Evolutionary conservation across 2,113 vertebrate species (phyloP).

Genomic region (Hippocampus mohnikei): DNA sequence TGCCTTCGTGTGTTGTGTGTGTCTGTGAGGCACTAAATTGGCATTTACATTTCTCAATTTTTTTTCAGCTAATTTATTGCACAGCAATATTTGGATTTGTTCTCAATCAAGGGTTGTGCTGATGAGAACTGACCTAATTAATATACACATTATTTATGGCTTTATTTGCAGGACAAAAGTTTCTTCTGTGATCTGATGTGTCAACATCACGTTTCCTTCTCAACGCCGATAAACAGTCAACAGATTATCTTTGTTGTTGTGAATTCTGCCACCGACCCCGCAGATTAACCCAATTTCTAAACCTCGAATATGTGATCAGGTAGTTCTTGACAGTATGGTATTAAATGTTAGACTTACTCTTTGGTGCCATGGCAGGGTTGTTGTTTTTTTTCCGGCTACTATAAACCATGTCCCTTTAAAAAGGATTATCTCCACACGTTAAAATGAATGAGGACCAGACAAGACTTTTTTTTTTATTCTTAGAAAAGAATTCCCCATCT

Average conservation of each 20-base stretch:
- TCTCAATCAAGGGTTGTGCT: too few relatives aligned
- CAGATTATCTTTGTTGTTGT: constrained; percentile 9
- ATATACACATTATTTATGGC: too few relatives aligned
- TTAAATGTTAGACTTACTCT: constrained; percentile 1
- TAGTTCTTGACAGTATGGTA: background rate
- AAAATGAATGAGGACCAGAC: constrained; percentile 22
- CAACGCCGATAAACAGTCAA: background rate
- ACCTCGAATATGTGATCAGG: background rate
- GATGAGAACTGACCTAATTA: too few relatives aligned
- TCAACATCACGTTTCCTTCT: background rate
- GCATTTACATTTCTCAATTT: too few relatives aligned
- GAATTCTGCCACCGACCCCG: background rate
- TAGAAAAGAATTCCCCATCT: too few relatives aligned
- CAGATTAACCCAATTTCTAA: constrained; percentile 12
- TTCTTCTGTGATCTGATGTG: too few relatives aligned
- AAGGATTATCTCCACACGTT: constrained; percentile 26
- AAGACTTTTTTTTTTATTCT: too few relatives aligned
- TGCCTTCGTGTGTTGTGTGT: too few relatives aligned
- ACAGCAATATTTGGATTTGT: too few relatives aligned
- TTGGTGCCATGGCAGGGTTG: constrained; percentile 1
- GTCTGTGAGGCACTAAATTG: too few relatives aligned
- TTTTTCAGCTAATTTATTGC: too few relatives aligned
- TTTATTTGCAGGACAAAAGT: too few relatives aligned
- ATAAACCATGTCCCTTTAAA: constrained; percentile 2
- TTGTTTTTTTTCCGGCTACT: constrained; percentile 15